phyloP scores from a whole-genome alignment of 2,797 vertebrate genomes.

The Emys orbicularis region DNA sequence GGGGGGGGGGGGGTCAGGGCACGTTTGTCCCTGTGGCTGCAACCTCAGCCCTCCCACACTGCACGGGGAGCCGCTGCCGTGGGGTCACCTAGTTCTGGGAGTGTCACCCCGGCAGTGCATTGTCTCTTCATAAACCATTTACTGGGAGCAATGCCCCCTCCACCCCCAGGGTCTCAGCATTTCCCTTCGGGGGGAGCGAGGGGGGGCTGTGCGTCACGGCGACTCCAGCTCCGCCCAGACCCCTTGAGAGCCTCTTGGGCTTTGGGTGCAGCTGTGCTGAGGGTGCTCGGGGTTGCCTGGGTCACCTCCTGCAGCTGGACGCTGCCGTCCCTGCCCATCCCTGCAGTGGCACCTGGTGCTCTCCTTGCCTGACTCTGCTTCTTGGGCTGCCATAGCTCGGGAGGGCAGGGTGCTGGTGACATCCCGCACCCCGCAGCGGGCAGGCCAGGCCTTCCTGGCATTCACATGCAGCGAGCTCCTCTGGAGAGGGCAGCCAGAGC shows the following conservation, averaged over 20 bases:
- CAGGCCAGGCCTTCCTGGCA: neutral
- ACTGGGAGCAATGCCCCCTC: neutral
- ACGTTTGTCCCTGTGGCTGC: accelerated
- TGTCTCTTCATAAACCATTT: accelerated
- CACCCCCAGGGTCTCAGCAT: neutral
- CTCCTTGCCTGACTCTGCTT: slow-evolving; percentile 85
- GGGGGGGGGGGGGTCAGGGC: neutral
- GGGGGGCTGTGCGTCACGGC: neutral
- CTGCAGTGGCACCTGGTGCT: slow-evolving; percentile 58
- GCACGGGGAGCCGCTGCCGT: neutral
- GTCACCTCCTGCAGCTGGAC: slow-evolving; percentile 70
- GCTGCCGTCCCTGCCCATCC: neutral
- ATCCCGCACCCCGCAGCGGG: too few relatives aligned
- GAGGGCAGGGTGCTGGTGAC: too few relatives aligned
- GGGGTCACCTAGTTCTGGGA: neutral
- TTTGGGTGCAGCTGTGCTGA: slow-evolving; percentile 76
- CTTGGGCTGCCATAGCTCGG: slow-evolving; percentile 83
- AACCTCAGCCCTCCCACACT: accelerated
- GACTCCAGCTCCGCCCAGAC: slow-evolving; percentile 70
- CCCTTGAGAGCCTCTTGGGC: slow-evolving; percentile 78
- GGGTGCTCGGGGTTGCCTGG: slow-evolving; percentile 79
- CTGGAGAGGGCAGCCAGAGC: neutral
- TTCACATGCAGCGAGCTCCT: neutral
- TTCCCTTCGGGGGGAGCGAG: neutral
- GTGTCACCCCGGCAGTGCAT: accelerated